Percentiles rank a stretch among this genome's conserved stretches.
Evolutionary conservation across 2,797 vertebrate species (phyloP).

Genomic region (Somateria mollissima): DNA sequence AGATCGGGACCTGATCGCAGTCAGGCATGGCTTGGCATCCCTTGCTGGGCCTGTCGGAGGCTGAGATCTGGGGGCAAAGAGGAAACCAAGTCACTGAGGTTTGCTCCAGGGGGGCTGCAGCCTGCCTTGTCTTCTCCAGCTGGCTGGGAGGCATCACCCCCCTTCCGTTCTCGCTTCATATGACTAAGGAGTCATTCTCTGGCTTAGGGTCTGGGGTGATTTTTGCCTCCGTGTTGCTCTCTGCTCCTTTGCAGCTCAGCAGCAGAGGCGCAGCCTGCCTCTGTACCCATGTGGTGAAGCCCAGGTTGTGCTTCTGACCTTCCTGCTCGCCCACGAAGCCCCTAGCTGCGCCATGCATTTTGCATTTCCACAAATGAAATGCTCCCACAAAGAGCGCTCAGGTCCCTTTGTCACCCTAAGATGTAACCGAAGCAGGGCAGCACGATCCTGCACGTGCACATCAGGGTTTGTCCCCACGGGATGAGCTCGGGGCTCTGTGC

Average conservation of each 20-base stretch:
- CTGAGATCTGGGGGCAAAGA: neutral
- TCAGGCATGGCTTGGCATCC: neutral
- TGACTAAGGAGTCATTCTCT: neutral
- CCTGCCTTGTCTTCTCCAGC: neutral
- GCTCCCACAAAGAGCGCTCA: accelerated
- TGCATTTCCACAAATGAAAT: neutral
- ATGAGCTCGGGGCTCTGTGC: neutral
- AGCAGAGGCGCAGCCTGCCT: neutral
- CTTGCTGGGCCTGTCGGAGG: neutral
- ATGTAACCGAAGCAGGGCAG: neutral
- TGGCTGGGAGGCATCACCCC: neutral
- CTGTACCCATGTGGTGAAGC: neutral
- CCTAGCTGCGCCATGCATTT: neutral
- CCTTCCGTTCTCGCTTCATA: neutral
- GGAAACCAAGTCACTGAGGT: neutral
- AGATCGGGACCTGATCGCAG: neutral
- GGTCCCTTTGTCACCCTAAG: neutral
- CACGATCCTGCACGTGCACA: accelerated
- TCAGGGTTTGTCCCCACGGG: neutral
- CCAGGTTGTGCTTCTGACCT: neutral
- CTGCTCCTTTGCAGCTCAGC: neutral
- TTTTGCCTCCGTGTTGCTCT: neutral
- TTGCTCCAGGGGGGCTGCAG: neutral
- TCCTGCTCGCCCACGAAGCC: neutral
- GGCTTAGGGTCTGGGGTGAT: accelerated